Evolutionary conservation across 2,113 vertebrate species (phyloP).

Genomic region (Chitala chitala): DNA sequence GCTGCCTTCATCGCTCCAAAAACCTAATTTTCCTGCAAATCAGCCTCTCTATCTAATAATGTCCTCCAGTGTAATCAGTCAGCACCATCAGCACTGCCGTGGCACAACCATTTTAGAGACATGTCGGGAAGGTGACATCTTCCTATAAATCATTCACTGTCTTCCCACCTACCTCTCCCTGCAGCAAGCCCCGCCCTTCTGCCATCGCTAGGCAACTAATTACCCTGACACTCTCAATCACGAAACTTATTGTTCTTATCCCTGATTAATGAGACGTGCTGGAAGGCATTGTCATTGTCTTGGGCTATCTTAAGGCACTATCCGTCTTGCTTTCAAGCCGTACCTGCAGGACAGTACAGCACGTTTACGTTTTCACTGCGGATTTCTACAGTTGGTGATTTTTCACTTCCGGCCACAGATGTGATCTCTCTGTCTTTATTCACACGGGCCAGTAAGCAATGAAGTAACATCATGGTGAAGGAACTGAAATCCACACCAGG

Average conservation of each 20-base stretch:
- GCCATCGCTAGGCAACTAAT: conserved; percentile 22
- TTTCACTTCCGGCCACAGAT: conserved; percentile 1
- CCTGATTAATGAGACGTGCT: conserved; percentile 19
- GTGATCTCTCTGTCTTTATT: too few relatives aligned
- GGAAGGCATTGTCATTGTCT: conserved; percentile 14
- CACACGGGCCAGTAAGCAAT: too few relatives aligned
- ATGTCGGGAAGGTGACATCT: conserved; percentile 28
- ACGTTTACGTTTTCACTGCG: background rate
- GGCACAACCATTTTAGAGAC: conserved; percentile 29
- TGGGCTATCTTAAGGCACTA: conserved; percentile 11
- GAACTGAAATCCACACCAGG: too few relatives aligned
- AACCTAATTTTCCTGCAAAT: conserved; percentile 36
- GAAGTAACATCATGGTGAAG: too few relatives aligned
- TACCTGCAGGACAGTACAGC: background rate
- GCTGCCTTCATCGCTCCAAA: conserved; percentile 38
- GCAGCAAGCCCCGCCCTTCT: conserved; percentile 14
- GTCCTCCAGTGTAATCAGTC: conserved; percentile 23
- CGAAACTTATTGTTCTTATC: conserved; percentile 22
- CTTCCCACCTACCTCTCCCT: background rate
- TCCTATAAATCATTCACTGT: conserved; percentile 48
- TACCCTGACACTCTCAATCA: conserved; percentile 26
- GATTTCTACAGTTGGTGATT: background rate
- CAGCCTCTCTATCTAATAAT: conserved; percentile 32
- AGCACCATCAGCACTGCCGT: background rate
- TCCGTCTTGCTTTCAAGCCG: conserved; percentile 15